phyloP scores from a whole-genome alignment of 1,140 invertebrate species.

The Bombus turneri region DNA sequence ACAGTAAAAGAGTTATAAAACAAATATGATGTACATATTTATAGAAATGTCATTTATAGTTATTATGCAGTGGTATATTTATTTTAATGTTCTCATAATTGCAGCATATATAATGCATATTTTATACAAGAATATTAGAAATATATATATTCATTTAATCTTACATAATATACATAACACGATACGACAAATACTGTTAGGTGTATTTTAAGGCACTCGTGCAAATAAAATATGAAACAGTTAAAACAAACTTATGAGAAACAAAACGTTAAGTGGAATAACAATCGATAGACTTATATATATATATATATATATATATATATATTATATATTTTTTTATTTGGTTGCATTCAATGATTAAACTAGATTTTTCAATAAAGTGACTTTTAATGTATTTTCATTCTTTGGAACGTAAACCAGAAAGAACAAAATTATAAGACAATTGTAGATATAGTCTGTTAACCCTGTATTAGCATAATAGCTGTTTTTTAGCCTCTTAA shows the following conservation, averaged over 20 bases:
- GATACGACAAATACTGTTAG: constrained; percentile 74
- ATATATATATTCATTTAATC: constrained; percentile 52
- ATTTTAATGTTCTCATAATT: constrained; percentile 48
- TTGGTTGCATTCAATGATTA: constrained; percentile 57
- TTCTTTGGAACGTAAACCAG: constrained; percentile 54
- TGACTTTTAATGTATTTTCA: constrained; percentile 51
- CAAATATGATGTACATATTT: constrained; percentile 37
- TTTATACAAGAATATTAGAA: constrained; percentile 58
- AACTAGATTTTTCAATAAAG: constrained; percentile 56
- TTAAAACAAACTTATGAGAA: constrained; percentile 62
- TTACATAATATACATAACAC: constrained; percentile 62
- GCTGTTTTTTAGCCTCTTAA: constrained; percentile 56
- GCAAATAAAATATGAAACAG: constrained; percentile 72
- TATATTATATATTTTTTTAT: constrained; percentile 42
- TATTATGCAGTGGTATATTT: constrained; percentile 12
- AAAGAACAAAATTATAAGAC: constrained; percentile 40
- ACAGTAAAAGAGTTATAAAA: not conserved
- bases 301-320: constrained; percentile 46
- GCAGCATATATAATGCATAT: constrained; percentile 56
- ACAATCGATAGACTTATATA: constrained; percentile 63
- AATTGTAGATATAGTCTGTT: constrained; percentile 49
- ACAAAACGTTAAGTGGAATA: constrained; percentile 62
- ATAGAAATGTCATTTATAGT: constrained; percentile 33
- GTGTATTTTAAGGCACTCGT: constrained; percentile 77
- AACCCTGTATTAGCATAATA: constrained; percentile 61